Base-by-base conservation (phyloP, 1,140 invertebrate species). In the Drosophila dunni region DNA sequence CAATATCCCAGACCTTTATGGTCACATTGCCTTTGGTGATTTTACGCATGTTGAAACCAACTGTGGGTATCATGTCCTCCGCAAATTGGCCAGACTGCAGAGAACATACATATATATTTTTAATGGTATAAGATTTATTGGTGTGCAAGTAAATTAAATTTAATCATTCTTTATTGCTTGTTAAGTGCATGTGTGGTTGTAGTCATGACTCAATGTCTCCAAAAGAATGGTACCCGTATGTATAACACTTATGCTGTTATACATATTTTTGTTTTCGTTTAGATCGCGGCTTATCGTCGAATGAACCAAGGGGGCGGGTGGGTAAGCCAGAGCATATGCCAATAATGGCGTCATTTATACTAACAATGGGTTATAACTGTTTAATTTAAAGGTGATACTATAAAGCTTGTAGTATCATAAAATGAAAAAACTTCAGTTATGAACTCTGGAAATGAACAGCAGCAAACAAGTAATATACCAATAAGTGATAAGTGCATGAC, bases 51-150 rank as follows among this genome's bases (percentile, higher is more conserved):
- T 99, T 99, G 93, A 99, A 99, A 17, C 99, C 99, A 64, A 99
- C 99, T 80, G 99, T 99, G 10, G 99, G 99, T 89, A 99, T 99
- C 98, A 99, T 99, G 85, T 99, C 99, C 95, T 99, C 99, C 91
- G 97, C 99, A 93, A 99, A 99, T 91, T 99, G 98, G 24, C 98
- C 99, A 79, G 98, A 98, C 97, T 98, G 93, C 66, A 95, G 94
- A 90, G 11, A 36, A 33, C 13, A 9, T 6, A 9, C 0, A 46
- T 6, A 57, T 40, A 48, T 4, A 63, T 51, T 1, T 24, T 2
- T 24, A 24, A 24, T 24, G 24, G 24, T 24, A 24, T 24, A 24
- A 24, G 24, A 24, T 29, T 29, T 29, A 29, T 5, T 29, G 24
- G 24, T 29, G 24, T 29, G 24, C 6, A 29, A 15, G 9, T 69